Base-by-base conservation (phyloP, 2,797 vertebrate genomes). In the Cyclura pinguis region DNA sequence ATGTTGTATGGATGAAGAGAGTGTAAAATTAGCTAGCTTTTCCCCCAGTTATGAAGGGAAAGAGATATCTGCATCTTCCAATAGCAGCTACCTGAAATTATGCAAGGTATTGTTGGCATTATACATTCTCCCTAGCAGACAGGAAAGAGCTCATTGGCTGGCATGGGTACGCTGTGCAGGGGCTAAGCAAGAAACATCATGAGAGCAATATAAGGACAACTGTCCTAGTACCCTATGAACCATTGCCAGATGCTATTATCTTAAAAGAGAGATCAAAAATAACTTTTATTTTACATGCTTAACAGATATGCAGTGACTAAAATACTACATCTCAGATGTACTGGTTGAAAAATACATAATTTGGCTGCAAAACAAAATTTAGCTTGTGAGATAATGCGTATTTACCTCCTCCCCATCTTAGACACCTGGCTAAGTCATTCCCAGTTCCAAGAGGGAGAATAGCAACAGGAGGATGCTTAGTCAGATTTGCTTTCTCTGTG, bases 391-490 rank as follows among this genome's bases (percentile, higher is more conserved):
- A 67, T 83, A 69, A 89, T 80, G 87, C 88, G 74, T 92, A 52
- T 93, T 98, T 98, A 99, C 98, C 98, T 99, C 98, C 98, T 96
- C 98, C 99, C 98, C 98, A 99, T 95, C 98, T 98, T 94, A 99
- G 98, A 97, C 99, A 99, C 92, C 98, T 97, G 89, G 98, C 98
- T 96, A 99, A 97, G 95, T 99, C 98, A 95, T 99, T 99, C 92
- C 98, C 98, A 6, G 98, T 99, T 93, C 98, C 98, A 92, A 99
- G 98, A 96, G 99, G 99, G 97, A 99, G 98, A 93, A 99, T 98
- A 93, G 98, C 98, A 96, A 99, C 98, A 1, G 98, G 98, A 95
- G 99, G 98, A 96, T 99, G 99, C 95, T 98, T 98, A 94, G 96
- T 96, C 96, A 99, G 96, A 96, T 98, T 99, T 9, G 98, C 98